phyloP scores from a whole-genome alignment of 2,888 invertebrate species.

The Platerodrilus igneus region DNA sequence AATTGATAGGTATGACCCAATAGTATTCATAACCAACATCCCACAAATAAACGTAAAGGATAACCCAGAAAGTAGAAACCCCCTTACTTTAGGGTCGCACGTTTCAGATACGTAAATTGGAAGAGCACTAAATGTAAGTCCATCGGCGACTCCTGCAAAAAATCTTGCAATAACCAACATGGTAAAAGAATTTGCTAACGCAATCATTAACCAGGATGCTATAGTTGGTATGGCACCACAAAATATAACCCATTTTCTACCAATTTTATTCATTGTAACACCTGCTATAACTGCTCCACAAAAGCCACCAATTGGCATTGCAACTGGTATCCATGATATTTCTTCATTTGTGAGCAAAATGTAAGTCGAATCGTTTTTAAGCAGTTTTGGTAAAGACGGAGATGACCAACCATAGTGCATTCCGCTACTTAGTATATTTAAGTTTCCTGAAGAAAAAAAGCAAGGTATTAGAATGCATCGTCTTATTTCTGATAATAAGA shows the following conservation, averaged over 20 bases:
- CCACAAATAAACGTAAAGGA: too few relatives aligned
- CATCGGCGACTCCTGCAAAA: conserved; percentile 58
- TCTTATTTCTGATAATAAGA: too few relatives aligned
- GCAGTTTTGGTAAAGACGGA: conserved; percentile 53
- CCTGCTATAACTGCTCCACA: conserved; percentile 60
- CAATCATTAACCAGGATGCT: conserved; percentile 60
- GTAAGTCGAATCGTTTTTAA: conserved; percentile 44
- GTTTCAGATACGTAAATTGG: conserved; percentile 62
- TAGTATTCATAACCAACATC: conserved; percentile 58
- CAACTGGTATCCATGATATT: conserved; percentile 60
- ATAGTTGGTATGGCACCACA: conserved; percentile 58
- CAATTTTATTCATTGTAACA: conserved; percentile 59
- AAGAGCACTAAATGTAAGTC: conserved; percentile 46
- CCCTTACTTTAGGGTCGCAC: conserved; percentile 54
- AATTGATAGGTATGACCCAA: conserved; percentile 56
- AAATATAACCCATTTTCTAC: conserved; percentile 62
- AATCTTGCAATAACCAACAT: conserved; percentile 51
- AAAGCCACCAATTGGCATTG: conserved; percentile 61
- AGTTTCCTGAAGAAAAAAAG: too few relatives aligned
- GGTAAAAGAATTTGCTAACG: conserved; percentile 54
- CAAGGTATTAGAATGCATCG: too few relatives aligned
- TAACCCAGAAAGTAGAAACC: conserved; percentile 59
- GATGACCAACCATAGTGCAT: conserved; percentile 57
- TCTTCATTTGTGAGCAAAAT: conserved; percentile 51
- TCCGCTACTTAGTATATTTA: conserved; percentile 34